phyloP scores from a whole-genome alignment of 2,113 vertebrate species.

The Gadus macrocephalus region DNA sequence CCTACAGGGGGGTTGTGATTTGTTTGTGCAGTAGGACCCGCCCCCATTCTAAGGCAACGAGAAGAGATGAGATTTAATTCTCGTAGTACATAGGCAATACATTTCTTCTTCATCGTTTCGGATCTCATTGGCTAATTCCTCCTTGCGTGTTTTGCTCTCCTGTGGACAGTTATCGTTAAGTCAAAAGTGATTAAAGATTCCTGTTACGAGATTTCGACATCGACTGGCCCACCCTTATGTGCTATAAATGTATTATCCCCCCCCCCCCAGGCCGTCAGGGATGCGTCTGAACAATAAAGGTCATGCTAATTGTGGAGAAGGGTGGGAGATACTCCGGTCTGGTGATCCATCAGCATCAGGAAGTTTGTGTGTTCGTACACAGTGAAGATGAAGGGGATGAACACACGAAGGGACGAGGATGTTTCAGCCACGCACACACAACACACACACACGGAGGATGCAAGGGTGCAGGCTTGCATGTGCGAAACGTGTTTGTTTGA shows the following conservation, averaged over 20 bases:
- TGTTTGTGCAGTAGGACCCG: no score
- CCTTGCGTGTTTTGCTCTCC: no score
- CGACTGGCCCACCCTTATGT: no score
- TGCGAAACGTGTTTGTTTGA: neutral
- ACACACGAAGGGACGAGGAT: neutral
- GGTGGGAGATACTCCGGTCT: constrained; percentile 33
- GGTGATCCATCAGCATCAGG: constrained; percentile 54
- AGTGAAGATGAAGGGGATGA: constrained; percentile 32
- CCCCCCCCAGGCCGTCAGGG: constrained; percentile 2
- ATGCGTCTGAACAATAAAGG: constrained; percentile 49
- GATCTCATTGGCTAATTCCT: no score
- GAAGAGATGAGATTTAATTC: no score
- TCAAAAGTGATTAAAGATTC: no score
- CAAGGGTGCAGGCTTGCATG: constrained; percentile 7
- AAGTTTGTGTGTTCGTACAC: constrained; percentile 17
- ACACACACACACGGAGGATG: constrained; percentile 11
- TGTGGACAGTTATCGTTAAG: no score
- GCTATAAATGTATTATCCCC: neutral
- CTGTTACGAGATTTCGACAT: no score
- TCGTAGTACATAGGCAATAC: no score
- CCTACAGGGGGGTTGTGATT: no score
- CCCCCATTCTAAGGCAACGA: no score
- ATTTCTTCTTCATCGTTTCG: no score
- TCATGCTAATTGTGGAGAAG: constrained; percentile 52
- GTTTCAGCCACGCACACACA: constrained; percentile 22